These are phyloP conservation scores for Xenops minutus DNA, from an alignment of 2,797 vertebrate species.

Conservation along the genomic window DNA sequence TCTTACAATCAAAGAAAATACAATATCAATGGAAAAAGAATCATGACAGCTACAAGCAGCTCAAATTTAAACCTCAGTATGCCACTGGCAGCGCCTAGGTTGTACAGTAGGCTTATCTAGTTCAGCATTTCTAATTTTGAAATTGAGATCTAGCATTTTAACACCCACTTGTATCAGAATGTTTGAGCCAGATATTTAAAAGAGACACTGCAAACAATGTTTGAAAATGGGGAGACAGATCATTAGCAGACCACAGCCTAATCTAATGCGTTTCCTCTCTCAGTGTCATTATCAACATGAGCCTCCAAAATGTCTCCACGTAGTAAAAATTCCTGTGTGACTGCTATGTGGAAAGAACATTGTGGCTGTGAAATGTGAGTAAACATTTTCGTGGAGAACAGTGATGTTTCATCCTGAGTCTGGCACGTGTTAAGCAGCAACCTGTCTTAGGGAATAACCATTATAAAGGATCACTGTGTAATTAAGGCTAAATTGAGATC, in stretches of 20 bases:
- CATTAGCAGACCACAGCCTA: not conserved
- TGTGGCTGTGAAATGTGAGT: not conserved
- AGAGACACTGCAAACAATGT: not conserved
- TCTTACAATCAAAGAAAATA: not conserved
- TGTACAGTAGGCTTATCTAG: not conserved
- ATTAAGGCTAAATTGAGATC: not conserved
- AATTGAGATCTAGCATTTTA: not conserved
- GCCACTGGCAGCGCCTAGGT: not conserved
- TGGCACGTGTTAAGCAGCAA: not conserved
- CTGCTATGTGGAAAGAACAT: not conserved
- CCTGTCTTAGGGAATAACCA: not conserved
- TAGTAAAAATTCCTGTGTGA: not conserved
- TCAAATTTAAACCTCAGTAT: not conserved
- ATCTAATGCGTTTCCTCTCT: not conserved
- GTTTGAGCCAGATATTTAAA: not conserved
- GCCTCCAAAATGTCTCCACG: not conserved
- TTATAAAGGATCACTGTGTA: not conserved
- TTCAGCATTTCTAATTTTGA: constrained; percentile 2
- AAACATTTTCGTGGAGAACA: not conserved
- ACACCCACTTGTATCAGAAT: not conserved
- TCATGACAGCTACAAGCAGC: not conserved
- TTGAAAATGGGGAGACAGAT: not conserved
- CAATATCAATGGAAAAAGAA: not conserved
- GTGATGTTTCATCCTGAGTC: not conserved
- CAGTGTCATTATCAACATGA: not conserved